A percentile compares a stretch with the other conserved stretches of the same genome.
These are phyloP conservation scores for Tringa solitaria DNA, from an alignment of 2,113 vertebrate genomes.

Conservation along the genomic window DNA sequence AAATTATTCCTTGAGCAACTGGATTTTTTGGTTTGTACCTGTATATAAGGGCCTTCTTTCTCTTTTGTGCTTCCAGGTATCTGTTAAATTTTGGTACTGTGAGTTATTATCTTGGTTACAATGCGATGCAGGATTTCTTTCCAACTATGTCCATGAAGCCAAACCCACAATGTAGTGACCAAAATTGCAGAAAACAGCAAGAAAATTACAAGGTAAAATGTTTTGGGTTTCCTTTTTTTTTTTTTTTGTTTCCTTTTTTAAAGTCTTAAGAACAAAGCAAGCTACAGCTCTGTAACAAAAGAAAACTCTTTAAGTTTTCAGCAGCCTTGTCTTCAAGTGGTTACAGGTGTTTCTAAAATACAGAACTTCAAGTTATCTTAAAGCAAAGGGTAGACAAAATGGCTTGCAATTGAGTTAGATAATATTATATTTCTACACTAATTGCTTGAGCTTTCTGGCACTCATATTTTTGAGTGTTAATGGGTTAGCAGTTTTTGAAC, in stretches of 20 bases:
- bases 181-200: conserved; percentile 87
- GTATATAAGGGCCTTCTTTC: not conserved
- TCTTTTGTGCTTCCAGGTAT: conserved; percentile 76
- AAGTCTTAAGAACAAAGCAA: not conserved
- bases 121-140: conserved; percentile 98
- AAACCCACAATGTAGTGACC: conserved; percentile 90
- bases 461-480: not conserved
- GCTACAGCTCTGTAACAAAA: not conserved
- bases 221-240: not conserved
- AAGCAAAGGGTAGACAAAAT: not conserved
- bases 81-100: conserved; percentile 92
- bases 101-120: conserved; percentile 96
- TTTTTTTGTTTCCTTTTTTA: not conserved
- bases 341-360: not conserved
- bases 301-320: fast-evolving
- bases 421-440: not conserved
- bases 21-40: not conserved
- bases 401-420: not conserved
- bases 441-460: not conserved
- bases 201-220: conserved; percentile 82
- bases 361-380: not conserved
- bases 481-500: not conserved
- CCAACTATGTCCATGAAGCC: conserved; percentile 95
- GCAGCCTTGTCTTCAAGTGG: not conserved
- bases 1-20: not conserved